These are phyloP conservation scores for Geophilus truncorum DNA, from an alignment of 2,888 invertebrate species.

Conservation along the genomic window DNA sequence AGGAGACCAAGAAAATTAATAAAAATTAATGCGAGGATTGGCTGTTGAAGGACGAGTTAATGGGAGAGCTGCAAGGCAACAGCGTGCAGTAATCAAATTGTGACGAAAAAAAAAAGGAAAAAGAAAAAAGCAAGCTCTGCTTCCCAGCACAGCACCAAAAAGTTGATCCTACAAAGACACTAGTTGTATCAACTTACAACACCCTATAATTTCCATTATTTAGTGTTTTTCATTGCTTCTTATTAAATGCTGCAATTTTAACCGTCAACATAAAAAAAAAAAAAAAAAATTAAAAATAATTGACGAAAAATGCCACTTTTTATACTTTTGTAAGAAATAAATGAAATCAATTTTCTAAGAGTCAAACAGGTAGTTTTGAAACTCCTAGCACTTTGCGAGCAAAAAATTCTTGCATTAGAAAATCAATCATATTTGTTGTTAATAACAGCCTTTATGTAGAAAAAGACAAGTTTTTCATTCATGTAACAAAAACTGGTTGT, in stretches of 20 bases:
- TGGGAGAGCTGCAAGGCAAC: neutral
- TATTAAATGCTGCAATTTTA: neutral
- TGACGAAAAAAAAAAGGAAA: no score
- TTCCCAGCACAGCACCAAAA: neutral
- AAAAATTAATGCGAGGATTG: slow-evolving; percentile 7
- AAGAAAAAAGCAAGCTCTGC: neutral
- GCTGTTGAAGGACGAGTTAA: slow-evolving; percentile 15
- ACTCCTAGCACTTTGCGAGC: neutral
- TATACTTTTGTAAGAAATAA: no score
- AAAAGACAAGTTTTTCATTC: neutral
- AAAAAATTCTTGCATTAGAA: neutral
- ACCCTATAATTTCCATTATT: neutral
- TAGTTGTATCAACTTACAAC: neutral
- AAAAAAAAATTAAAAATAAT: neutral
- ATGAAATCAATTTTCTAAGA: no score
- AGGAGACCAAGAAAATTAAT: slow-evolving; percentile 7
- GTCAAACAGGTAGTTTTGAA: neutral
- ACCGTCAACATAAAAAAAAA: neutral
- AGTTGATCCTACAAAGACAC: slow-evolving; percentile 1
- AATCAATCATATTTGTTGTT: no score
- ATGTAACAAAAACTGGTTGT: neutral
- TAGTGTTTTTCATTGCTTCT: neutral
- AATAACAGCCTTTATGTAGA: no score
- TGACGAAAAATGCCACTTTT: no score
- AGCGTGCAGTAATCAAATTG: slow-evolving; percentile 16